phyloP scores from a whole-genome alignment of 2,113 vertebrate genomes.

The Nannobrachium achirus region DNA sequence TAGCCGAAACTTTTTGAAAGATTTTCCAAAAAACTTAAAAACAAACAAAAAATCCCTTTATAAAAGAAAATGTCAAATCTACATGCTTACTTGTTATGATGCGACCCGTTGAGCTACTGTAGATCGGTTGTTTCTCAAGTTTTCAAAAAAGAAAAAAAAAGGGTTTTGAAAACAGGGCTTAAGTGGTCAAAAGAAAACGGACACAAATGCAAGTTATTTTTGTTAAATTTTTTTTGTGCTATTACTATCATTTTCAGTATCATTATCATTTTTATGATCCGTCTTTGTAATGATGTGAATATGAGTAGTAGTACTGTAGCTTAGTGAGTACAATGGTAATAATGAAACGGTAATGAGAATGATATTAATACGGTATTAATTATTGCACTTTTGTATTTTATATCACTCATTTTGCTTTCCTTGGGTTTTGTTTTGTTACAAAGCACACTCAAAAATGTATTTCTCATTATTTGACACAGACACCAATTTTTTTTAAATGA shows the following conservation, averaged over 20 bases:
- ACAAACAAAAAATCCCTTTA: too few species aligned
- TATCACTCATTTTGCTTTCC: slow-evolving; percentile 72
- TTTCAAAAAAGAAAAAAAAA: too few species aligned
- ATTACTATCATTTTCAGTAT: slow-evolving; percentile 75
- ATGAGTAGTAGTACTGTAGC: slow-evolving; percentile 52
- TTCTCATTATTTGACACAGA: slow-evolving; percentile 80
- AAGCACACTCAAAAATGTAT: slow-evolving; percentile 72
- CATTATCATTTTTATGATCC: slow-evolving; percentile 79
- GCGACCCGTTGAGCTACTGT: too few species aligned
- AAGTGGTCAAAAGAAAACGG: slow-evolving; percentile 65
- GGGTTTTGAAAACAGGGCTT: too few species aligned
- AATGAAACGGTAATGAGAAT: slow-evolving; percentile 60
- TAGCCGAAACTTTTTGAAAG: too few species aligned
- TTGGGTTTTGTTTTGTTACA: slow-evolving; percentile 51
- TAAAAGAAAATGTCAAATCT: too few species aligned
- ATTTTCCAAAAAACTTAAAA: too few species aligned
- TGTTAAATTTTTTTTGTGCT: slow-evolving; percentile 74
- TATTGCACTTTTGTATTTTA: slow-evolving; percentile 93
- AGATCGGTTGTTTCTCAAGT: too few species aligned
- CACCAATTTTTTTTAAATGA: slow-evolving; percentile 57
- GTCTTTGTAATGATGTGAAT: slow-evolving; percentile 57
- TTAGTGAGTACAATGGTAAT: slow-evolving; percentile 57
- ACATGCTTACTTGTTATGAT: too few species aligned
- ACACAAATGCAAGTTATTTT: slow-evolving; percentile 56
- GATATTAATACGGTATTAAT: slow-evolving; percentile 67